These are phyloP conservation scores for Macrotus californicus DNA, from an alignment of 2,113 vertebrate genomes.

Conservation along the genomic window DNA sequence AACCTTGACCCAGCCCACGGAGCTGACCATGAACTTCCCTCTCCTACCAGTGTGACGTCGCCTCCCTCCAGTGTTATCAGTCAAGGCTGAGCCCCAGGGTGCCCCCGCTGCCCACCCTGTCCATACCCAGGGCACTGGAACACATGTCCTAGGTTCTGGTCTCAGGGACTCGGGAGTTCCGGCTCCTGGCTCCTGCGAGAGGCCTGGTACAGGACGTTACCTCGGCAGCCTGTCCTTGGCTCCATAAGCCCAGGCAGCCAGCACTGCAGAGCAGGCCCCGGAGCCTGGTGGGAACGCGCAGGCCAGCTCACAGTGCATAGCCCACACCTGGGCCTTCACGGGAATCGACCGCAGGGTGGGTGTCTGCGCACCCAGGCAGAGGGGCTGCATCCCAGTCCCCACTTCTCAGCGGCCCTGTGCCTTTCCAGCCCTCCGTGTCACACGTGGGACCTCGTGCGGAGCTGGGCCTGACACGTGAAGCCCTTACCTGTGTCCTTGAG, in stretches of 20 bases:
- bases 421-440: not conserved
- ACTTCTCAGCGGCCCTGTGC: not conserved
- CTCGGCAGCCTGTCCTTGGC: fast-evolving
- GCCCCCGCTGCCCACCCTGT: not conserved
- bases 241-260: not conserved
- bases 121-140: too few relatives aligned
- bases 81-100: not conserved
- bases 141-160: too few relatives aligned
- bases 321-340: not conserved
- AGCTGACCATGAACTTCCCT: not conserved
- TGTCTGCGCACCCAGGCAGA: not conserved
- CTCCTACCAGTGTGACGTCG: not conserved
- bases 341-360: too few relatives aligned
- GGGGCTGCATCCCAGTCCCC: not conserved
- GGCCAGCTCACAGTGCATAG: too few relatives aligned
- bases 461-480: too few relatives aligned
- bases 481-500: fast-evolving
- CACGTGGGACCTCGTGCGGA: not conserved
- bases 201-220: not conserved
- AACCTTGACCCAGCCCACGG: not conserved
- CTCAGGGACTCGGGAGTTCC: too few relatives aligned
- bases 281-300: too few relatives aligned
- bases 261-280: too few relatives aligned
- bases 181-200: not conserved
- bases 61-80: not conserved